Conservation (phyloP, 2,113 vertebrate species). For the Tricholaema leucomelas region DNA sequence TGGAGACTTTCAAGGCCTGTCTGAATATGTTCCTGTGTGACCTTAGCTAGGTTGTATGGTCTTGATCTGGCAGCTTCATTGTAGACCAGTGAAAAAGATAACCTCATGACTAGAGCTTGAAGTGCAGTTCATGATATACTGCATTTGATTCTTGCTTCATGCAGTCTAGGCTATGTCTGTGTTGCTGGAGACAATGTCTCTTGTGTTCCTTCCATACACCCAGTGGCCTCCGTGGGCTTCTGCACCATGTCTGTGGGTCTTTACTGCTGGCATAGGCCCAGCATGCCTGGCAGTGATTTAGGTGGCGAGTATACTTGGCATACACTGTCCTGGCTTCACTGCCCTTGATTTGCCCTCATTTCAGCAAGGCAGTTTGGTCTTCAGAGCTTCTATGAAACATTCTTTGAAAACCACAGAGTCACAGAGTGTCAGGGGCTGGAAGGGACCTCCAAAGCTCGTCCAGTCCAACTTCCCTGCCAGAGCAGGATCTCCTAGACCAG, state of each 20-base stretch:
- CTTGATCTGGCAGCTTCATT: background rate
- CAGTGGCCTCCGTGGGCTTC: background rate
- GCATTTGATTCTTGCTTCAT: background rate
- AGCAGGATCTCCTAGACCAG: no score
- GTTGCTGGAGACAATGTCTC: background rate
- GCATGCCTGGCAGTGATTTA: background rate
- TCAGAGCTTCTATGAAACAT: background rate
- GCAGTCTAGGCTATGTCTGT: background rate
- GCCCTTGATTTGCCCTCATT: background rate
- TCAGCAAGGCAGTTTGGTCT: fast-evolving
- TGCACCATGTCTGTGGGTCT: background rate
- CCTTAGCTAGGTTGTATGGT: no score
- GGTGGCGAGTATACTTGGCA: background rate
- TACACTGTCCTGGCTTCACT: background rate
- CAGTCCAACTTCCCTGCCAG: no score
- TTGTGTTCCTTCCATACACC: background rate
- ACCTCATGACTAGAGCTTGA: background rate
- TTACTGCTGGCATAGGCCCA: background rate
- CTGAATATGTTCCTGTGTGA: no score
- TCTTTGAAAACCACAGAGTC: background rate
- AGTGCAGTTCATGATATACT: background rate
- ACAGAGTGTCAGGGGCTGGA: no score
- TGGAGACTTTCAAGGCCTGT: no score
- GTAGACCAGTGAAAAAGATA: background rate
- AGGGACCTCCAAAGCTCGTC: no score